Evolutionary conservation across 2,113 vertebrate species (phyloP).

Genomic region (Sinocyclocheilus grahami): DNA sequence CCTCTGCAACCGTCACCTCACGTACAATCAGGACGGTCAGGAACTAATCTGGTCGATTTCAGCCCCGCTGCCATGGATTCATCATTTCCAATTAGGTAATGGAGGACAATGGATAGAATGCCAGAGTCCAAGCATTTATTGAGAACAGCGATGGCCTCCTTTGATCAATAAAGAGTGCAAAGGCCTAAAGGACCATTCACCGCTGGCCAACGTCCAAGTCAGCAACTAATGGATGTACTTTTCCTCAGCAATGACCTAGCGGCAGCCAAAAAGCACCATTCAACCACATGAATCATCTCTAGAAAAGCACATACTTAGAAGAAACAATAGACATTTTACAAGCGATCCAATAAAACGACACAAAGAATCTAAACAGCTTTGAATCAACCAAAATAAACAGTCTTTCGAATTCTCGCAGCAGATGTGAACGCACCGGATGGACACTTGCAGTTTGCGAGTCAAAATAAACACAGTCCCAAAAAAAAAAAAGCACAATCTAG

Average conservation of each 20-base stretch:
- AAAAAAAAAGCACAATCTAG: neutral
- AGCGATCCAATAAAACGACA: constrained; percentile 43
- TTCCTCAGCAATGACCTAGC: constrained; percentile 20
- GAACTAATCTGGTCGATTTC: constrained; percentile 39
- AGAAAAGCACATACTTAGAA: constrained; percentile 55
- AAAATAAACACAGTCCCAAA: no score
- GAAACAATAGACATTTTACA: constrained; percentile 58
- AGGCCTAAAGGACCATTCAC: constrained; percentile 12
- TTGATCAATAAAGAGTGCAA: constrained; percentile 48
- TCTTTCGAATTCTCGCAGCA: constrained; percentile 5
- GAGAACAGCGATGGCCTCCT: constrained; percentile 42
- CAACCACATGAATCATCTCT: constrained; percentile 52
- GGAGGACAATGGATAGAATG: constrained; percentile 37
- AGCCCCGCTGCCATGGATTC: constrained; percentile 48
- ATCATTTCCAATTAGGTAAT: constrained; percentile 53
- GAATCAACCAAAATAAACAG: constrained; percentile 33
- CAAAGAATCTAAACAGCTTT: constrained; percentile 8
- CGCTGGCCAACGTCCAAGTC: constrained; percentile 30
- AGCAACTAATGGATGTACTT: constrained; percentile 50
- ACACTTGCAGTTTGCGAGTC: constrained; percentile 10
- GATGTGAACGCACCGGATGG: constrained; percentile 8
- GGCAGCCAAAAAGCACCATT: constrained; percentile 48
- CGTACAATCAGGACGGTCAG: no score
- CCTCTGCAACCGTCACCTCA: constrained; percentile 36
- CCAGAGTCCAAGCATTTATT: constrained; percentile 29